phyloP scores from a whole-genome alignment of 2,888 invertebrate species.

The Pharmacophagus antenor region DNA sequence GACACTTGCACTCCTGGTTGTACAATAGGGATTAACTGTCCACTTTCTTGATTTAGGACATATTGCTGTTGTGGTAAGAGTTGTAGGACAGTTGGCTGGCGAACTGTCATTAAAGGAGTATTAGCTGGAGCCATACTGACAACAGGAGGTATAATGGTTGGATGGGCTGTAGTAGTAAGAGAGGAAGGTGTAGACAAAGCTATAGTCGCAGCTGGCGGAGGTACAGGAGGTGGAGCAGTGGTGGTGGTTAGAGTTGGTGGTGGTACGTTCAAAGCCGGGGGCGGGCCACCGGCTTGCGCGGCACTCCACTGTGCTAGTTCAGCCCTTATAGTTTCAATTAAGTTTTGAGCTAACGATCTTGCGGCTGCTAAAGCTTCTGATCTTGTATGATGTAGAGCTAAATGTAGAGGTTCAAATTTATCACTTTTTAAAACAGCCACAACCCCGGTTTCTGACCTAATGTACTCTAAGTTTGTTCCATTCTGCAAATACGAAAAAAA shows the following conservation, averaged over 20 bases:
- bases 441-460: constrained; percentile 88
- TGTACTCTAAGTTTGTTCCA: constrained; percentile 87
- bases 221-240: constrained; percentile 56
- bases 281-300: constrained; percentile 68
- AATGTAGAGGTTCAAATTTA: constrained; percentile 87
- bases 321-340: constrained; percentile 88
- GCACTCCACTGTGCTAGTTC: constrained; percentile 77
- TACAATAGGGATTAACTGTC: constrained; percentile 74
- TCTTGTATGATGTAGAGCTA: constrained; percentile 87
- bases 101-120: constrained; percentile 71
- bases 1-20: constrained; percentile 72
- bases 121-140: constrained; percentile 67
- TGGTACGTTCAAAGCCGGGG: constrained; percentile 66
- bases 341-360: constrained; percentile 86
- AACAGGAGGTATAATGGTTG: constrained; percentile 61
- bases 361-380: constrained; percentile 85
- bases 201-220: constrained; percentile 57
- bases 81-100: constrained; percentile 70
- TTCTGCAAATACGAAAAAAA: constrained; percentile 61
- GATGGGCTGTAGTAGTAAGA: constrained; percentile 55
- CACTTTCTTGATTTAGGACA: constrained; percentile 72
- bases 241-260: constrained; percentile 65
- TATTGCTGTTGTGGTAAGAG: constrained; percentile 72
- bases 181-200: constrained; percentile 59
- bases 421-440: constrained; percentile 86